phyloP scores from a whole-genome alignment of 92 coral and sea anemone genomes.

The Parazoanthus darwini region DNA sequence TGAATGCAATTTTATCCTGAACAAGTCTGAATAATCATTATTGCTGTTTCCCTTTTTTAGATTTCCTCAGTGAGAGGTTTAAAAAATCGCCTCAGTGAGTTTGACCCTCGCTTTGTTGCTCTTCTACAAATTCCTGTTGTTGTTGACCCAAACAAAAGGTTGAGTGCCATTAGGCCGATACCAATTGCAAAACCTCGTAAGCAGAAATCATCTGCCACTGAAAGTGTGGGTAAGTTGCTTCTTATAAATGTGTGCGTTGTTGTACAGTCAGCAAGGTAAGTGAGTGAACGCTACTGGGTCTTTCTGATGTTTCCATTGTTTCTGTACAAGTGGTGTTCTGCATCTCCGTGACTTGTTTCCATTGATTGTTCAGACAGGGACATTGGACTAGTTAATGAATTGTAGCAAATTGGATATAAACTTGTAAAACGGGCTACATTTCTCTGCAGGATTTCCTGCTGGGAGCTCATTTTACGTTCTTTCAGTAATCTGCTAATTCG shows the following conservation, averaged over 20 bases:
- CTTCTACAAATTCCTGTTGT: slow-evolving; percentile 59
- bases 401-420: no score
- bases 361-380: no score
- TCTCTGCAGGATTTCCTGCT: no score
- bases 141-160: slow-evolving; percentile 52
- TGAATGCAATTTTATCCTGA: neutral
- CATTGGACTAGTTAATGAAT: no score
- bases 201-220: slow-evolving; percentile 36
- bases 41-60: slow-evolving; percentile 18
- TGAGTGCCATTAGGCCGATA: slow-evolving; percentile 8
- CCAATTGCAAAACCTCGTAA: slow-evolving; percentile 35
- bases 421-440: no score
- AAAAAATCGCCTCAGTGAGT: slow-evolving; percentile 38
- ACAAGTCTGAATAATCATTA: neutral
- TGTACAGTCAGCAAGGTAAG: neutral
- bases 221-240: slow-evolving; percentile 42
- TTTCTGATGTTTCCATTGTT: neutral
- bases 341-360: neutral
- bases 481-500: no score
- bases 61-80: slow-evolving; percentile 44
- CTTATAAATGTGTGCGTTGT: neutral
- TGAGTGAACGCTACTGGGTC: neutral
- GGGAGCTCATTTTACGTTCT: no score
- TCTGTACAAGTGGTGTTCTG: neutral
- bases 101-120: slow-evolving; percentile 73